Percentiles rank a stretch among this genome's conserved stretches.
Conservation (phyloP, 2,888 invertebrate genomes). For the Druceiella hillmani region DNA sequence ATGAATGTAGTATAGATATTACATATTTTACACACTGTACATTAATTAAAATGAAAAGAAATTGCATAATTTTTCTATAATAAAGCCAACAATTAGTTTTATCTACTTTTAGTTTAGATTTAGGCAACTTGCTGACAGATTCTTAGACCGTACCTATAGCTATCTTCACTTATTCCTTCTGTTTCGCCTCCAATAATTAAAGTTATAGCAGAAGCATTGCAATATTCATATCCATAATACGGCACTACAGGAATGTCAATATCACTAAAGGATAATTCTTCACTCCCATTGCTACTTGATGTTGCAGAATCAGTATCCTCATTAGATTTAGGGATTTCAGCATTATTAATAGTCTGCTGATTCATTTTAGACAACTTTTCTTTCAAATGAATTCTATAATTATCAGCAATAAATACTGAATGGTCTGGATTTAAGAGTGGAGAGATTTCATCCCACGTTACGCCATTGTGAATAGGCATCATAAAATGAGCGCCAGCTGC, state of each 20-base stretch:
- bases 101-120: no score
- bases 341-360: background rate
- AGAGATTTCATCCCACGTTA: constrained; percentile 60
- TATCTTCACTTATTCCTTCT: constrained; percentile 72
- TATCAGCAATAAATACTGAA: constrained; percentile 63
- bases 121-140: no score
- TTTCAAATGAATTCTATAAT: constrained; percentile 27
- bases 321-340: constrained; percentile 20
- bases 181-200: constrained; percentile 87
- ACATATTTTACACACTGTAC: no score
- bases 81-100: no score
- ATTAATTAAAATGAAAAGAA: no score
- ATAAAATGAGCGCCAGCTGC: constrained; percentile 84
- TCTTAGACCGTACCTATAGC: constrained; percentile 57
- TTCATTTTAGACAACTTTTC: background rate
- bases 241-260: constrained; percentile 51
- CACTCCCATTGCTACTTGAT: no score
- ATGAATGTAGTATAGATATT: no score
- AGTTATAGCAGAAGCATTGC: constrained; percentile 49
- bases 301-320: constrained; percentile 12
- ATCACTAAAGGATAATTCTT: no score
- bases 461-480: constrained; percentile 58
- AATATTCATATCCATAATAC: constrained; percentile 58
- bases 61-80: no score
- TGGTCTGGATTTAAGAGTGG: constrained; percentile 43